Percentiles rank a stretch among this genome's conserved stretches.
Evolutionary conservation across 2,888 invertebrate genomes (phyloP).

Genomic region (Carabus problematicus): DNA sequence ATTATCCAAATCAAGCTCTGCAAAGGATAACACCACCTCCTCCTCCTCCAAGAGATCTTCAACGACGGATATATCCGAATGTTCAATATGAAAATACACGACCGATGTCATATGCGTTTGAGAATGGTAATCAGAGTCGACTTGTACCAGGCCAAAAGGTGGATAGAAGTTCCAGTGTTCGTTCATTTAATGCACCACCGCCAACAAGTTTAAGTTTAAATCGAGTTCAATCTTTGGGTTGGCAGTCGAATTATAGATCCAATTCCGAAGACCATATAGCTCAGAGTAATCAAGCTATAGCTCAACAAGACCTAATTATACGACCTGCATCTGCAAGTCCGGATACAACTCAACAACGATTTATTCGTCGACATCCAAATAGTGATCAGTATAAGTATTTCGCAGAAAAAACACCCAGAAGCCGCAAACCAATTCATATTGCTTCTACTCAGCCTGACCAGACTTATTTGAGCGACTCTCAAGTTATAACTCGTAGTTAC

Average conservation of each 20-base stretch:
- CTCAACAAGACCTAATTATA: conserved; percentile 46
- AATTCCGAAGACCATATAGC: conserved; percentile 57
- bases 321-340: conserved; percentile 58
- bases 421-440: conserved; percentile 75
- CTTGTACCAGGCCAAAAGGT: conserved; percentile 46
- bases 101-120: conserved; percentile 65
- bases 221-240: conserved; percentile 49
- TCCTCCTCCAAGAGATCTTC: conserved; percentile 81
- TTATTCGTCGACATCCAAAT: conserved; percentile 46
- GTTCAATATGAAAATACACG: conserved; percentile 56
- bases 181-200: conserved; percentile 35
- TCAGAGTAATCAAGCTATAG: conserved; percentile 14
- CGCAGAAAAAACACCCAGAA: conserved; percentile 75
- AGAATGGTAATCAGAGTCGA: conserved; percentile 54
- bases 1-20: conserved; percentile 42
- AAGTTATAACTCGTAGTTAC: conserved; percentile 55
- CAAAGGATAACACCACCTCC: conserved; percentile 68
- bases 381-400: conserved; percentile 66
- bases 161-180: conserved; percentile 39
- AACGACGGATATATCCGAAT: conserved; percentile 65
- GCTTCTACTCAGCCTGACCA: conserved; percentile 56
- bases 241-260: conserved; percentile 52
- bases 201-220: conserved; percentile 16
- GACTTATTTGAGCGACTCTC: conserved; percentile 64
- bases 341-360: conserved; percentile 51